These are phyloP conservation scores for Carabus problematicus DNA, from an alignment of 2,888 invertebrate species.

Conservation along the genomic window DNA sequence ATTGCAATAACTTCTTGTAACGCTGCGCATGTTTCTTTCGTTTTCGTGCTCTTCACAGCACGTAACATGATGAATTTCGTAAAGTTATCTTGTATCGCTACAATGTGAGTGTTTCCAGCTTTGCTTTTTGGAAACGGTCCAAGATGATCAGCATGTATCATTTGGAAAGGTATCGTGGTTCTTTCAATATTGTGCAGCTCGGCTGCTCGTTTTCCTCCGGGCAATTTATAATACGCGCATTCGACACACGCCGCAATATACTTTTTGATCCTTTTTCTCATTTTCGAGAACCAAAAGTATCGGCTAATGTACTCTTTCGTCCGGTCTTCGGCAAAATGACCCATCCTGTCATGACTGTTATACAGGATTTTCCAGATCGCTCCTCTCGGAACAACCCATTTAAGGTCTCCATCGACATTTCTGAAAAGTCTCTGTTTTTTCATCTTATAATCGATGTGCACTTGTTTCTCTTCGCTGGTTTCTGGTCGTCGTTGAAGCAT, in stretches of 20 bases:
- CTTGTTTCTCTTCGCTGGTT: too few species aligned
- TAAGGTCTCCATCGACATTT: slow-evolving; percentile 16
- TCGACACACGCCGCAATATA: too few species aligned
- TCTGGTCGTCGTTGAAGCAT: too few species aligned
- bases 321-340: slow-evolving; percentile 44
- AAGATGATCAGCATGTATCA: slow-evolving; percentile 29
- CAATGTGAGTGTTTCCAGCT: slow-evolving; percentile 19
- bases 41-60: slow-evolving; percentile 26
- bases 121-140: slow-evolving; percentile 27
- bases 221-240: too few species aligned
- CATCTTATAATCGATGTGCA: too few species aligned
- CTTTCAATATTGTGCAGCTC: too few species aligned
- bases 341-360: slow-evolving; percentile 41
- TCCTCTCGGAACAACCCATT: slow-evolving; percentile 44
- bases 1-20: slow-evolving; percentile 16
- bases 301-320: slow-evolving; percentile 28
- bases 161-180: too few species aligned
- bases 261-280: too few species aligned
- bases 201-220: too few species aligned
- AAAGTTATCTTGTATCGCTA: slow-evolving; percentile 25
- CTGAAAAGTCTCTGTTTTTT: slow-evolving; percentile 27
- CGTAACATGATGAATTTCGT: slow-evolving; percentile 27
- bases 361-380: slow-evolving; percentile 40
- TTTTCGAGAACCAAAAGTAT: too few species aligned
- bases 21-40: slow-evolving; percentile 18